A percentile compares a stretch with the other conserved stretches of the same genome.
phyloP scores from a whole-genome alignment of 2,113 vertebrate genomes.

The Hylia prasina region DNA sequence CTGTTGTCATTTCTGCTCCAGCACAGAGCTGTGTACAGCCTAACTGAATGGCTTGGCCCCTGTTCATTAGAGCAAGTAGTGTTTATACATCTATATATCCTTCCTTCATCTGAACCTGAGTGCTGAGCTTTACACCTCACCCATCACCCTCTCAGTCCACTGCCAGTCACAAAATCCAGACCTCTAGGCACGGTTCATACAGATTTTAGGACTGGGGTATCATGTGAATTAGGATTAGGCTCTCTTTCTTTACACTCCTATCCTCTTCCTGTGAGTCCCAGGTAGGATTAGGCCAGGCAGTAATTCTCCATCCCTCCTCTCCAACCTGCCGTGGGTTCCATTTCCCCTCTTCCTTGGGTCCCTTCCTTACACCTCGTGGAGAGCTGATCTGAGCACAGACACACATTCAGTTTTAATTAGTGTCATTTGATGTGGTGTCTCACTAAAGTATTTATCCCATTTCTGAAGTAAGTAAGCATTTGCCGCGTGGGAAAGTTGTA shows the following conservation, averaged over 20 bases:
- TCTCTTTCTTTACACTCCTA: background rate
- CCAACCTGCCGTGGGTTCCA: background rate
- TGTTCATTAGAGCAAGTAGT: background rate
- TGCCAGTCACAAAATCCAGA: background rate
- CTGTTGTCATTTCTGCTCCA: background rate
- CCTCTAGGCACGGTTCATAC: background rate
- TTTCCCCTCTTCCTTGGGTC: too few relatives aligned
- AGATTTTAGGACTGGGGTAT: background rate
- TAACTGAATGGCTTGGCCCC: too few relatives aligned
- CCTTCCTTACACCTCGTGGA: background rate
- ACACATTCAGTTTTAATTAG: accelerated
- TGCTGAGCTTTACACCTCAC: background rate
- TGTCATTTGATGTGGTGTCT: background rate
- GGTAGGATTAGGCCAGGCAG: background rate
- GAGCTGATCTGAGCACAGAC: background rate
- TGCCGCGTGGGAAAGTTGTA: background rate
- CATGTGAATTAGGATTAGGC: accelerated
- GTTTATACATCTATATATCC: accelerated
- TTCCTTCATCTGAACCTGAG: background rate
- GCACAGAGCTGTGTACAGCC: background rate
- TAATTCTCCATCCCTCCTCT: background rate
- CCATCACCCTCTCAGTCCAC: accelerated
- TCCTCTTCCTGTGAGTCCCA: background rate
- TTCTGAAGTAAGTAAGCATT: background rate
- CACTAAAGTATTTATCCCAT: background rate